Evolutionary conservation across 1,140 invertebrate genomes (phyloP).

Genomic region (Eulimnadia texana): DNA sequence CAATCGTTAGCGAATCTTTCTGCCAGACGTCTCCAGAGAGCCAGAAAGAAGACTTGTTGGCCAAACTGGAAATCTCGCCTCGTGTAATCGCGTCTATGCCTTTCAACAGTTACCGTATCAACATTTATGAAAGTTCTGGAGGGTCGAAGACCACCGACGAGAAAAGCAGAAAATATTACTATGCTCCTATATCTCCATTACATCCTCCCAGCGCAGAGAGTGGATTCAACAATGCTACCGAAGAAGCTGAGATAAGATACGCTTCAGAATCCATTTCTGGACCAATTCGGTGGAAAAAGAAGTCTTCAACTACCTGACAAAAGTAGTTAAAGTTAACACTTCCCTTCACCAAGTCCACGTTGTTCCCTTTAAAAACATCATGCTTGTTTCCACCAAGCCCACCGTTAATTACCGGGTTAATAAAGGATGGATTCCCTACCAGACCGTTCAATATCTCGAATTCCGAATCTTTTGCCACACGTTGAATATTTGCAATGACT

Average conservation of each 20-base stretch:
- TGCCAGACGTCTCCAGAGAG: too few relatives aligned
- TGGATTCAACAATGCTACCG: not conserved
- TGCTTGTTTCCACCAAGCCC: not conserved
- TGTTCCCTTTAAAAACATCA: not conserved
- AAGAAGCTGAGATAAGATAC: not conserved
- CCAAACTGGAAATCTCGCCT: not conserved
- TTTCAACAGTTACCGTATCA: not conserved
- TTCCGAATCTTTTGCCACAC: not conserved
- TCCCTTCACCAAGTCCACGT: not conserved
- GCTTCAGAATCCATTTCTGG: not conserved
- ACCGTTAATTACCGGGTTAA: not conserved
- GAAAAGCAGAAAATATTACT: not conserved
- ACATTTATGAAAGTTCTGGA: not conserved
- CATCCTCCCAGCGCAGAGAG: not conserved
- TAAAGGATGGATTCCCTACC: not conserved
- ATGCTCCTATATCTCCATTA: not conserved
- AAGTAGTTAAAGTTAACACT: not conserved
- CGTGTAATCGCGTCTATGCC: not conserved
- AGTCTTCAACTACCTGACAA: not conserved
- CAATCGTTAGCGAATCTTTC: too few relatives aligned
- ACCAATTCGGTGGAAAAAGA: not conserved
- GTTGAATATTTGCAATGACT: not conserved
- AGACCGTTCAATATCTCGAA: not conserved
- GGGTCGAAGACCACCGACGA: not conserved
- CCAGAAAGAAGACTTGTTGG: not conserved